Evolutionary conservation across 2,113 vertebrate genomes (phyloP).

Genomic region (Balaenoptera acutorostrata): DNA sequence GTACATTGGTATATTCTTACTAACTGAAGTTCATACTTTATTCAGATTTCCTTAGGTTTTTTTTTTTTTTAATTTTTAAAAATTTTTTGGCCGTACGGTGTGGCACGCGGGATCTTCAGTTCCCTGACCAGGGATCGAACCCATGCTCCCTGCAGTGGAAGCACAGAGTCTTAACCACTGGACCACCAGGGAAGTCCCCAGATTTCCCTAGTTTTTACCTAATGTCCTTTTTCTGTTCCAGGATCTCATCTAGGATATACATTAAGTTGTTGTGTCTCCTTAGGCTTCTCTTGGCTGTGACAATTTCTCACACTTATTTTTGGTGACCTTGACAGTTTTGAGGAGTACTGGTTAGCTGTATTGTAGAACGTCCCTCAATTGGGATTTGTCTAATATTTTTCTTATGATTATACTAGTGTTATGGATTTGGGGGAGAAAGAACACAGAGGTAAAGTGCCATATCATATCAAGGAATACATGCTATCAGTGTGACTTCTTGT

Average conservation of each 20-base stretch:
- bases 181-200: background rate
- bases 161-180: too few relatives aligned
- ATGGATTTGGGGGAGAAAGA: background rate
- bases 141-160: too few relatives aligned
- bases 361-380: background rate
- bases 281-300: background rate
- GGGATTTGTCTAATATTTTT: background rate
- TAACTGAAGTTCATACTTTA: background rate
- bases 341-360: background rate
- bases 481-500: background rate
- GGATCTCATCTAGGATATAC: background rate
- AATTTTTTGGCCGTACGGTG: too few relatives aligned
- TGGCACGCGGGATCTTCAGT: too few relatives aligned
- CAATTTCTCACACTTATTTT: background rate
- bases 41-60: background rate
- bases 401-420: background rate
- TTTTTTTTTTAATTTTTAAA: background rate
- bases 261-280: background rate
- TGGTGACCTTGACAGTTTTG: background rate
- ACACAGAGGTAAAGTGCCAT: background rate
- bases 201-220: background rate
- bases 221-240: background rate
- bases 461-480: background rate
- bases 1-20: background rate
- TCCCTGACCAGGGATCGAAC: too few relatives aligned